Evolutionary conservation across 2,113 vertebrate genomes (phyloP).

Genomic region (Pyxicephalus adspersus): DNA sequence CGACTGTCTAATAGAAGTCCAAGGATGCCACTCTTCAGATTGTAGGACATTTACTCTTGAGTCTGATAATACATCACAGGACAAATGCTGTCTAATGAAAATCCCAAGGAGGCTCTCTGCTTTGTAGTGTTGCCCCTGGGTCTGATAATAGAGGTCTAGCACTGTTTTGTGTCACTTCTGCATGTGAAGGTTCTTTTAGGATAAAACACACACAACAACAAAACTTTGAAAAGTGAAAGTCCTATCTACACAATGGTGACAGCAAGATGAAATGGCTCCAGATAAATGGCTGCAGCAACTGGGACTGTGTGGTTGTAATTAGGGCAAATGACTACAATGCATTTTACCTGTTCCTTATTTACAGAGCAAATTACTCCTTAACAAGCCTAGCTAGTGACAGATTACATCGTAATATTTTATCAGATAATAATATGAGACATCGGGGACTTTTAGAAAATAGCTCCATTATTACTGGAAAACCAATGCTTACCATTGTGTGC

Average conservation of each 20-base stretch:
- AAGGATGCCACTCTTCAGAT: no score
- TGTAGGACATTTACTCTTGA: no score
- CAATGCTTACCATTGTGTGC: no score
- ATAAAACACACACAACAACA: background rate
- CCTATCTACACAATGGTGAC: slow-evolving; percentile 12
- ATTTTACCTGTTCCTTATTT: slow-evolving; percentile 26
- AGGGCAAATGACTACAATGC: background rate
- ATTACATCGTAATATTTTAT: slow-evolving; percentile 2
- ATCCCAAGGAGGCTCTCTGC: no score
- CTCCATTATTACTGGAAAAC: no score
- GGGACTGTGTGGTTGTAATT: slow-evolving; percentile 32
- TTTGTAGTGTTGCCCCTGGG: no score
- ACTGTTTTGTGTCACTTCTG: no score
- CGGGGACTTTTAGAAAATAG: no score
- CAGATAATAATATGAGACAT: background rate
- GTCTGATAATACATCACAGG: no score
- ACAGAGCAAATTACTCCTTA: slow-evolving; percentile 29
- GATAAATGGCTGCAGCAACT: slow-evolving; percentile 12
- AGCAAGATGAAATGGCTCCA: slow-evolving; percentile 58
- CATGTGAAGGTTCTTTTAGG: background rate
- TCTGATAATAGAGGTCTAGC: no score
- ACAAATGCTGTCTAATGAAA: no score
- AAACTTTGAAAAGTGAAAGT: background rate
- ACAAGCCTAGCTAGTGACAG: background rate
- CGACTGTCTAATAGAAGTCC: no score